Conservation (phyloP, 1,140 invertebrate species). For the Hydropsyche tenuis region DNA sequence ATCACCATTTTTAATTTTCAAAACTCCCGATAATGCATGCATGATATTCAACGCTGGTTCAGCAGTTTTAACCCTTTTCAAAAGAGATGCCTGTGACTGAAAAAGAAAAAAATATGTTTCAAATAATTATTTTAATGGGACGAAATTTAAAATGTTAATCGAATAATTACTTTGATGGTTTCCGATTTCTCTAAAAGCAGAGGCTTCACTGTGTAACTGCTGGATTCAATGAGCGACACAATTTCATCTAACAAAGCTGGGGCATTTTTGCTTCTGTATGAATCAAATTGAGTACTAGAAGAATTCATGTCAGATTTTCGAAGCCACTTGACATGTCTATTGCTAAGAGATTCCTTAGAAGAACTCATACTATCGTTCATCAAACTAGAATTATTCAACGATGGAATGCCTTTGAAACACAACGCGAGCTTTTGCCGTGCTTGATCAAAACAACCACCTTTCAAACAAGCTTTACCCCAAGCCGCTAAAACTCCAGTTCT, state of each 20-base stretch:
- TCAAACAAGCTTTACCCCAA: conserved; percentile 85
- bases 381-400: conserved; percentile 45
- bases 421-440: conserved; percentile 73
- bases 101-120: no score
- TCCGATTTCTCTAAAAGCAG: conserved; percentile 58
- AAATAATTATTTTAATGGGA: no score
- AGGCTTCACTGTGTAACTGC: conserved; percentile 61
- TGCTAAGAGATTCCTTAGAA: not conserved
- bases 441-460: conserved; percentile 75
- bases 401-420: conserved; percentile 58
- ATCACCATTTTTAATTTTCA: conserved; percentile 64
- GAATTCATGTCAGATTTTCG: conserved; percentile 52
- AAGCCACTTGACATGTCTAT: conserved; percentile 46
- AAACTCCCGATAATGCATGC: conserved; percentile 63
- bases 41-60: conserved; percentile 67
- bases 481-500: conserved; percentile 80
- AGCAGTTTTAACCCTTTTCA: conserved; percentile 60
- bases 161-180: conserved; percentile 56
- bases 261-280: conserved; percentile 56
- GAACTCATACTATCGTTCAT: not conserved
- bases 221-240: conserved; percentile 69
- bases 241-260: conserved; percentile 74
- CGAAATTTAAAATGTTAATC: no score
- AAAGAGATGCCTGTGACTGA: conserved; percentile 52
- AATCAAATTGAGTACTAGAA: conserved; percentile 43